Evolutionary conservation across 2,888 invertebrate genomes (phyloP), one percentile per base, ranked within the genome.

Genomic region (Gerris lacustris): DNA sequence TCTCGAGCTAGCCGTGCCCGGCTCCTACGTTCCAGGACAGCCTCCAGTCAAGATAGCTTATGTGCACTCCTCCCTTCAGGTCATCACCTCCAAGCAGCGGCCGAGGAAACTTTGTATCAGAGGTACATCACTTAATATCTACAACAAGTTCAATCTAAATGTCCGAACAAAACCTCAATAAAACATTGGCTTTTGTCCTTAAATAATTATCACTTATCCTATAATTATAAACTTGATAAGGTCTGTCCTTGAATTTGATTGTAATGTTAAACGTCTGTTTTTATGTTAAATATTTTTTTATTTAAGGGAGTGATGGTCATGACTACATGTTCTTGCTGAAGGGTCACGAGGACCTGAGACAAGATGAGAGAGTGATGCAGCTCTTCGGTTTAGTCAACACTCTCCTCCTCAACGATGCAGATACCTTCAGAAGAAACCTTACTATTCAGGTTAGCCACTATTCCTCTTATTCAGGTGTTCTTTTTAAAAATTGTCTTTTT

Each of bases 341-440:
- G 81, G 99, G 99, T 0, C 99, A 99, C 81, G 99, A 99, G 82
- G 99, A 99, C 84, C 83, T 99, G 72, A 85, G 99, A 0, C 99
- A 99, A 80, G 99, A 99, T 81, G 99, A 99, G 81, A 84, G 99
- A 68, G 99, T 98, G 6, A 98, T 98, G 98, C 99, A 99, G 81
- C 85, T 94, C 11, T 99, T 89, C 81, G 97, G 98, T 18, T 85
- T 99, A 71, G 96, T 98, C 70, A 99, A 99, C 81, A 96, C 97
- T 0, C 82, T 99, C 31, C 84, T 99, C 0, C 86, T 95, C 67
- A 93, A 94, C 76, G 96, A 99, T 82, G 94, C 96, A 0, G 96
- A 97, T 79, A 99, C 99, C 0, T 95, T 94, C 82, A 82, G 94
- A 43, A 83, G 94, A 73, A 96, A 96, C 81, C 82, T 94, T 45